A percentile compares a stretch with the other conserved stretches of the same genome.
Conservation (phyloP, 2,797 vertebrate genomes). For the Anguilla pacifica region DNA sequence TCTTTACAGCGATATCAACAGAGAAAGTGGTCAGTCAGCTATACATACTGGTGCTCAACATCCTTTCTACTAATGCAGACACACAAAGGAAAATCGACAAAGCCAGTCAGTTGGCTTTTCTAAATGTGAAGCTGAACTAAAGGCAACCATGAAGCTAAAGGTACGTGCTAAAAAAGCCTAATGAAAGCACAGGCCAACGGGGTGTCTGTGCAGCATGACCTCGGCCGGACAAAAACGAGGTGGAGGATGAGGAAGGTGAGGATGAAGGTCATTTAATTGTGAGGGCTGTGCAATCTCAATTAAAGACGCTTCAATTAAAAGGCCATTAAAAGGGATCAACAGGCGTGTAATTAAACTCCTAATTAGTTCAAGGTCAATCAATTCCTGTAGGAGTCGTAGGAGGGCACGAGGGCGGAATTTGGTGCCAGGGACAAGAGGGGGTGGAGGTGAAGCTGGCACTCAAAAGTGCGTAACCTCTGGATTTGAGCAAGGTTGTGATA, state of each 20-base stretch:
- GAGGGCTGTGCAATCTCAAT: slow-evolving; percentile 57
- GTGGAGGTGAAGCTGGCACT: neutral
- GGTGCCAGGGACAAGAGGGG: slow-evolving; percentile 26
- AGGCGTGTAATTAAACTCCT: slow-evolving; percentile 77
- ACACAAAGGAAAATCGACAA: neutral
- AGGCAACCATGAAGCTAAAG: neutral
- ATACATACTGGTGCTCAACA: neutral
- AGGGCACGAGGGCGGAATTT: neutral
- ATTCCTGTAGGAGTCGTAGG: slow-evolving; percentile 58
- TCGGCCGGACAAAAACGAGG: slow-evolving; percentile 42
- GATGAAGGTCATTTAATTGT: slow-evolving; percentile 49
- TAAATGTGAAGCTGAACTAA: neutral
- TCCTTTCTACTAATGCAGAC: neutral
- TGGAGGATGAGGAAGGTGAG: slow-evolving; percentile 57
- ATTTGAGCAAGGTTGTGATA: neutral
- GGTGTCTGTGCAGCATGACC: slow-evolving; percentile 19
- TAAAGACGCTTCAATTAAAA: slow-evolving; percentile 66
- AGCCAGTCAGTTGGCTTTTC: neutral
- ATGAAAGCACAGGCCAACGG: neutral
- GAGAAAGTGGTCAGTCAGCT: neutral
- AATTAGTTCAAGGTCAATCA: slow-evolving; percentile 73
- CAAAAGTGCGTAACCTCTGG: neutral
- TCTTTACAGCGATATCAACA: neutral
- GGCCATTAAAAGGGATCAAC: slow-evolving; percentile 73
- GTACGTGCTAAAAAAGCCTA: no score